Percentiles rank a stretch among this genome's conserved stretches.
Evolutionary conservation across 1,140 invertebrate genomes (phyloP).

Genomic region (Formica selysi): DNA sequence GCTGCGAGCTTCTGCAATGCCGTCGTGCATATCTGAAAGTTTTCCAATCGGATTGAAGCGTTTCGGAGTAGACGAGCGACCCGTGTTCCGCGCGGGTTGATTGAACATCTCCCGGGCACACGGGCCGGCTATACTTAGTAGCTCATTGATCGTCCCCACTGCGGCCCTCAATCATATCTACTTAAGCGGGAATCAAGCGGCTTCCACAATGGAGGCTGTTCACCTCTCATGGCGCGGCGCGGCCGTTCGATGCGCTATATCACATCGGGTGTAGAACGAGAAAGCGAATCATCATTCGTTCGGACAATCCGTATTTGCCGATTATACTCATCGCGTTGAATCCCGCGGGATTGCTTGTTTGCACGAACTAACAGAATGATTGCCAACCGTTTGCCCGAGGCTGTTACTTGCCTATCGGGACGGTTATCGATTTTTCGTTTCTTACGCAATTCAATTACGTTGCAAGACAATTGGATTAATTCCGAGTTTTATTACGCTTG

Average conservation of each 20-base stretch:
- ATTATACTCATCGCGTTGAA: slow-evolving; percentile 26
- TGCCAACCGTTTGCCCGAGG: slow-evolving; percentile 1
- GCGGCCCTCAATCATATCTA: slow-evolving; percentile 80
- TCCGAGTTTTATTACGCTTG: slow-evolving; percentile 55
- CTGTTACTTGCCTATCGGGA: background rate
- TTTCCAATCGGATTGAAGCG: slow-evolving; percentile 78
- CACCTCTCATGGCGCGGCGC: slow-evolving; percentile 64
- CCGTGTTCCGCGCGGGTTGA: slow-evolving; percentile 68
- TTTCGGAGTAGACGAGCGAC: slow-evolving; percentile 73
- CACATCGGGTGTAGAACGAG: slow-evolving; percentile 6
- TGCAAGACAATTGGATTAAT: slow-evolving; percentile 71
- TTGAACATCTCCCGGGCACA: slow-evolving; percentile 72
- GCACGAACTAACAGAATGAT: slow-evolving; percentile 39
- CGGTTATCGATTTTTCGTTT: slow-evolving; percentile 70
- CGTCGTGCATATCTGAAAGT: slow-evolving; percentile 69
- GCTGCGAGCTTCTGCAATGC: slow-evolving; percentile 47
- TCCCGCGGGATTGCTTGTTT: slow-evolving; percentile 28
- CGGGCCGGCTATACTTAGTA: slow-evolving; percentile 71
- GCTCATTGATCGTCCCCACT: slow-evolving; percentile 78
- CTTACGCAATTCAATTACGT: slow-evolving; percentile 68
- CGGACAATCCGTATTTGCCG: slow-evolving; percentile 17
- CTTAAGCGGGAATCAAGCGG: slow-evolving; percentile 77
- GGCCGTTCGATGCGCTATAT: slow-evolving; percentile 8
- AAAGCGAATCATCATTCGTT: slow-evolving; percentile 24
- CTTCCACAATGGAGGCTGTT: slow-evolving; percentile 75